These are phyloP conservation scores for Fundulus diaphanus DNA, from an alignment of 2,797 vertebrate genomes.

Conservation along the genomic window DNA sequence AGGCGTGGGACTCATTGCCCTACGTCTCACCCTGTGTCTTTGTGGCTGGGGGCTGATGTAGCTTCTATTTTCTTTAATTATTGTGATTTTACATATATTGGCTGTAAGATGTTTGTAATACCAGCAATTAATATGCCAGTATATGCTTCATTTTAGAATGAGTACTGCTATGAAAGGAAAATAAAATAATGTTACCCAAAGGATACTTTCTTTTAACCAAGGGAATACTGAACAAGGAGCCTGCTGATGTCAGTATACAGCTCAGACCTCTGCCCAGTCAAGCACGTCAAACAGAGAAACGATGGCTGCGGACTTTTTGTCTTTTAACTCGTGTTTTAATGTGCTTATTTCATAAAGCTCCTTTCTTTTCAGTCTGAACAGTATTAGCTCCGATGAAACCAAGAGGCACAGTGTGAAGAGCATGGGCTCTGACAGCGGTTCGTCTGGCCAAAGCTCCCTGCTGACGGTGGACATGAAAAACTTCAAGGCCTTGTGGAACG, in stretches of 20 bases:
- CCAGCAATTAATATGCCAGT: not conserved
- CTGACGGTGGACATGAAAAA: slow-evolving; percentile 91
- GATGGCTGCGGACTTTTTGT: not conserved
- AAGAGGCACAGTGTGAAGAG: slow-evolving; percentile 90
- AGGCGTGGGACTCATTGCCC: too few relatives aligned
- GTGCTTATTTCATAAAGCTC: not conserved
- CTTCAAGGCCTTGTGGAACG: slow-evolving; percentile 94
- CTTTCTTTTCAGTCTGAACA: slow-evolving; percentile 84
- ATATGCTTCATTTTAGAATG: not conserved
- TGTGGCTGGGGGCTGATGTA: too few relatives aligned
- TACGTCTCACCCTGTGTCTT: too few relatives aligned
- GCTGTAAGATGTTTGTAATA: not conserved
- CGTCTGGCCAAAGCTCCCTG: slow-evolving; percentile 88
- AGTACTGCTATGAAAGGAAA: not conserved
- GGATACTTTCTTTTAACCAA: too few relatives aligned
- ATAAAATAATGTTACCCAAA: not conserved
- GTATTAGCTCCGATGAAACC: slow-evolving; percentile 86
- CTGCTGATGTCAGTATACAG: not conserved
- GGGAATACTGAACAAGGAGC: not conserved
- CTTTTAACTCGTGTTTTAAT: not conserved
- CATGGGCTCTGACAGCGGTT: slow-evolving; percentile 87
- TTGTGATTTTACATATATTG: not conserved
- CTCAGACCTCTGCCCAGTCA: not conserved
- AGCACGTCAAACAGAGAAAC: not conserved
- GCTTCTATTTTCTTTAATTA: not conserved